A percentile compares a stretch with the other conserved stretches of the same genome.
Conservation (phyloP, 1,140 invertebrate genomes). For the Ooceraea biroi region DNA sequence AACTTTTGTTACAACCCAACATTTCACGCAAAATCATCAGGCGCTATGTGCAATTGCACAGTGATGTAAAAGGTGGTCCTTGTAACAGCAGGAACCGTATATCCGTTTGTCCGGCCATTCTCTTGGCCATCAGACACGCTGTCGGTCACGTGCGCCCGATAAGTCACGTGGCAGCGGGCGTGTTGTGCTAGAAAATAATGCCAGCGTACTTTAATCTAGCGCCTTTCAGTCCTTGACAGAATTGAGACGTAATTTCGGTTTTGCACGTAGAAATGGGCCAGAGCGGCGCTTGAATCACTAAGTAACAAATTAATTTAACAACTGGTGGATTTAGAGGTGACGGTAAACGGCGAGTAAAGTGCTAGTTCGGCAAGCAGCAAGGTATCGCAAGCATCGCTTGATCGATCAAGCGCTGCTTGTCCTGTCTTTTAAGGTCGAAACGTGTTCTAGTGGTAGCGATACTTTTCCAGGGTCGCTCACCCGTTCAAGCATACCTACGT, state of each 20-base stretch:
- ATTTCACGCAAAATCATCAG: conserved; percentile 48
- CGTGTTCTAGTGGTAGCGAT: conserved; percentile 8
- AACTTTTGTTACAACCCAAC: no score
- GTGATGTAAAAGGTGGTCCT: conserved; percentile 66
- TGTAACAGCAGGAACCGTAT: conserved; percentile 55
- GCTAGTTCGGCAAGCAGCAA: background rate
- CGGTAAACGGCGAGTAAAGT: background rate
- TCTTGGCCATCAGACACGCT: conserved; percentile 60
- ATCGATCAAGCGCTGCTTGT: background rate
- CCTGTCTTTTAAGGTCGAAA: conserved; percentile 37
- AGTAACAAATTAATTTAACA: background rate
- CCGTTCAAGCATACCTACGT: background rate
- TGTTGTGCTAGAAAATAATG: conserved; percentile 25
- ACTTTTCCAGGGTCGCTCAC: conserved; percentile 24
- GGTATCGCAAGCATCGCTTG: background rate
- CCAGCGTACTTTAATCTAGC: background rate
- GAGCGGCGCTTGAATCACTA: background rate
- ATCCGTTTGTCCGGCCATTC: conserved; percentile 66
- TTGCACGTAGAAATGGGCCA: background rate
- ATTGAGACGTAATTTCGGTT: background rate
- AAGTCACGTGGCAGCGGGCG: conserved; percentile 65
- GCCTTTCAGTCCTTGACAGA: background rate
- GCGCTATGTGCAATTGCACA: background rate
- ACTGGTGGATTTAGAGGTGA: background rate
- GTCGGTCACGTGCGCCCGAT: conserved; percentile 66